phyloP scores from a whole-genome alignment of 2,113 vertebrate genomes.

The Oophaga pumilio region DNA sequence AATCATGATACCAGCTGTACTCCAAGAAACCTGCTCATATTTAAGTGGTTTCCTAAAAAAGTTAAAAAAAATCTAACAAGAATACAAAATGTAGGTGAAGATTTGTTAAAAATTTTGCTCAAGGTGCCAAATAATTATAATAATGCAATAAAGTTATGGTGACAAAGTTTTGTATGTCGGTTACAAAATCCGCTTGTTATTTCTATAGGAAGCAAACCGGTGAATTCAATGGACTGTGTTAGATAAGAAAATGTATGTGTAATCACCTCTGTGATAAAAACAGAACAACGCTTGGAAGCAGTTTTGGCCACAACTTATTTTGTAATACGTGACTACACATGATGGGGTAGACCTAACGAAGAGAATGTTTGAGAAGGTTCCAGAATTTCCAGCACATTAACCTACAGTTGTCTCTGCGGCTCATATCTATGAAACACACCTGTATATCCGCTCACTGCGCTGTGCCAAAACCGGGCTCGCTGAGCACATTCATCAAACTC shows the following conservation, averaged over 20 bases:
- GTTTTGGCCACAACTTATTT: constrained; percentile 27
- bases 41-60: too few relatives aligned
- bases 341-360: constrained; percentile 2
- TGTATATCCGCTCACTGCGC: constrained; percentile 1
- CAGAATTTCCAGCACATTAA: constrained; percentile 34
- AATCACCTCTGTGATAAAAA: constrained; percentile 29
- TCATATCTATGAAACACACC: constrained; percentile 39
- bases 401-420: background rate
- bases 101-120: background rate
- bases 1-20: too few relatives aligned
- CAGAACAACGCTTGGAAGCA: background rate
- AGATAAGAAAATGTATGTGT: constrained; percentile 26
- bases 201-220: background rate
- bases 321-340: constrained; percentile 30
- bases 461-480: background rate
- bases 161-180: background rate
- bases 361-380: constrained; percentile 7
- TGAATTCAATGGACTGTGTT: background rate
- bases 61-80: background rate
- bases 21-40: too few relatives aligned
- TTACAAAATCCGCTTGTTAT: background rate
- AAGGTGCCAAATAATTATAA: background rate
- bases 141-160: background rate
- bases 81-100: background rate
- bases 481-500: background rate